Base-by-base conservation (phyloP, 23 tunicate genomes). In the Oikopleura albicans region DNA sequence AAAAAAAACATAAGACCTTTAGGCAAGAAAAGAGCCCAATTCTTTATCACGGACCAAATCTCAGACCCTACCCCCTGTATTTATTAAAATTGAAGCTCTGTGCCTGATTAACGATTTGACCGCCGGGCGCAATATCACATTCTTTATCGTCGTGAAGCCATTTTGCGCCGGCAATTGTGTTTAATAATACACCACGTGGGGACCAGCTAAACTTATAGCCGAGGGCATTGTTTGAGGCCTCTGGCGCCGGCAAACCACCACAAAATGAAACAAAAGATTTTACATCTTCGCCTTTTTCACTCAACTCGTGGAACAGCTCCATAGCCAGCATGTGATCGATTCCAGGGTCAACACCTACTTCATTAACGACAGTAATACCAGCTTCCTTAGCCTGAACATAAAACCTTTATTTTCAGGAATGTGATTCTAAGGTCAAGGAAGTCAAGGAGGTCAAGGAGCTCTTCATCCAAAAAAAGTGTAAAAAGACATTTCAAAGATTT, bases 241-340 rank as follows among this genome's bases (percentile, higher is more conserved):
- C 98, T 0, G 98, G 98, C 0, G 98, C 91, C 39, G 98, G 98
- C 59, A 94, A 85, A 37, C 98, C 98, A 1, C 98, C 98, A 76
- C 98, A 94, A 87, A 88, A 92, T 12, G 93, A 89, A 22, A 92
- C 84, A 40, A 92, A 92, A 4, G 93, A 89, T 33, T 88, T 84
- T 0, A 91, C 79, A 89, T 91, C 85, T 57, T 94, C 98, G 33
- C 86, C 88, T 27, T 83, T 83, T 39, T 76, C 85, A 63, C 75
- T 86, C 39, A 94, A 90, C 2, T 94, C 91, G 40, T 94, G 86
- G 75, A 94, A 94, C 83, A 91, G 87, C 41, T 94, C 91, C 98
- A 94, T 90, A 0, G 98, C 98, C 40, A 94, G 84, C 98, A 94
- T 94, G 76, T 94, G 98, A 76, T 94, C 98, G 40, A 94, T 85